A percentile compares a stretch with the other conserved stretches of the same genome.
Conservation (phyloP, 1,140 invertebrate species). For the Halesus radiatus region DNA sequence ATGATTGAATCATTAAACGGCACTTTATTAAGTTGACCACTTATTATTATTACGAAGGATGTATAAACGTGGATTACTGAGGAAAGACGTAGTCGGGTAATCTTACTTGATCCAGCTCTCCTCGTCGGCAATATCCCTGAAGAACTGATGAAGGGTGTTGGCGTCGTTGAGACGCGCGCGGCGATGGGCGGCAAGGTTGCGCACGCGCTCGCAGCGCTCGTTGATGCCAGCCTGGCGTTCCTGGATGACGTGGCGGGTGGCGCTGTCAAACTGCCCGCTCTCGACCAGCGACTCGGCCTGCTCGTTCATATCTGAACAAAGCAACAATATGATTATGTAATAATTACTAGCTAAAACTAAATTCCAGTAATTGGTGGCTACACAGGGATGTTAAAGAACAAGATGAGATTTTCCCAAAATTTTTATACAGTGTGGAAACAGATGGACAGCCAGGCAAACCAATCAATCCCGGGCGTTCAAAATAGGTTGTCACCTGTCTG, state of each 20-base stretch:
- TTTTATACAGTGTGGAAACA: too few species aligned
- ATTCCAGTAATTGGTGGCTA: too few species aligned
- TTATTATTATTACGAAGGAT: too few species aligned
- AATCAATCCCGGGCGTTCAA: too few species aligned
- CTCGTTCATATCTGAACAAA: constrained; percentile 84
- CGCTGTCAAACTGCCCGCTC: constrained; percentile 94
- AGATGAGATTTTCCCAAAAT: too few species aligned
- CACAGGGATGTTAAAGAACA: too few species aligned
- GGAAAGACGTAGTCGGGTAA: too few species aligned
- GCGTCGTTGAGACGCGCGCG: constrained; percentile 93
- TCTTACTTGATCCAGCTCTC: constrained; percentile 98
- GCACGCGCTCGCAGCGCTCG: constrained; percentile 93
- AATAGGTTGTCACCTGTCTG: too few species aligned
- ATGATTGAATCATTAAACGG: too few species aligned
- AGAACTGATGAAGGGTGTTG: constrained; percentile 98
- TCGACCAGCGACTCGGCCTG: constrained; percentile 95
- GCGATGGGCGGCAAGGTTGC: constrained; percentile 93
- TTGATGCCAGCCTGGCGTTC: constrained; percentile 94
- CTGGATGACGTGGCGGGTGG: constrained; percentile 90
- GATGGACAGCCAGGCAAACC: too few species aligned
- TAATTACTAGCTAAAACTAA: neutral
- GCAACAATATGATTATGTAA: constrained; percentile 9
- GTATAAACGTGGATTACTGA: too few species aligned
- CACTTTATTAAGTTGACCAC: too few species aligned
- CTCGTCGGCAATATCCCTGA: constrained; percentile 99